These are phyloP conservation scores for Miltochrista miniata DNA, from an alignment of 2,888 invertebrate genomes.

Conservation along the genomic window DNA sequence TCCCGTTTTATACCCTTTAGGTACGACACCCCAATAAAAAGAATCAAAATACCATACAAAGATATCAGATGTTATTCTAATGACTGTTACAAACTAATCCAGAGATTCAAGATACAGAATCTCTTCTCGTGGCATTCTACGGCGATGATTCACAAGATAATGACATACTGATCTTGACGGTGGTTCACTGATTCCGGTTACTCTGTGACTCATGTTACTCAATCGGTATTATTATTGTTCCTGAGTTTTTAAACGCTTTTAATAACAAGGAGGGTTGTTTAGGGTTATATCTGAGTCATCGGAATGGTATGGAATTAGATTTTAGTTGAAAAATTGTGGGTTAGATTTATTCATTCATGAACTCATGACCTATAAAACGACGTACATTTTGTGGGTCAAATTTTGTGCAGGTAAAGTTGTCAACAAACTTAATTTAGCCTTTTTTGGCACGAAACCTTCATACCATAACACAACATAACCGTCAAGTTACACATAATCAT, in stretches of 20 bases:
- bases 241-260: slow-evolving; percentile 31
- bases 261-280: slow-evolving; percentile 27
- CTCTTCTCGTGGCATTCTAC: slow-evolving; percentile 58
- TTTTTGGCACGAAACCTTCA: no score
- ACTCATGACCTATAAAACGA: slow-evolving; percentile 8
- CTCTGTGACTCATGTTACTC: slow-evolving; percentile 48
- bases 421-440: no score
- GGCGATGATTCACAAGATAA: slow-evolving; percentile 58
- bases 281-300: slow-evolving; percentile 29
- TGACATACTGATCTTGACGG: slow-evolving; percentile 48
- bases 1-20: no score
- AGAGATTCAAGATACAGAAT: slow-evolving; percentile 46
- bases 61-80: slow-evolving; percentile 8
- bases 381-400: no score
- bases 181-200: slow-evolving; percentile 48
- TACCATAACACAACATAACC: no score
- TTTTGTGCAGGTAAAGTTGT: no score
- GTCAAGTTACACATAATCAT: no score
- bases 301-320: slow-evolving; percentile 35
- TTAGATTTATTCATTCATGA: slow-evolving; percentile 25
- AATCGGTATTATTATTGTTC: slow-evolving; percentile 40
- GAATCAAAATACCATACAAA: neutral
- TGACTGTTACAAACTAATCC: slow-evolving; percentile 27
- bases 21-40: no score
- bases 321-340: slow-evolving; percentile 24